Percentiles rank a stretch among this genome's conserved stretches.
Evolutionary conservation across 1,140 invertebrate species (phyloP).

Genomic region (Leptinotarsa undecemlineata): DNA sequence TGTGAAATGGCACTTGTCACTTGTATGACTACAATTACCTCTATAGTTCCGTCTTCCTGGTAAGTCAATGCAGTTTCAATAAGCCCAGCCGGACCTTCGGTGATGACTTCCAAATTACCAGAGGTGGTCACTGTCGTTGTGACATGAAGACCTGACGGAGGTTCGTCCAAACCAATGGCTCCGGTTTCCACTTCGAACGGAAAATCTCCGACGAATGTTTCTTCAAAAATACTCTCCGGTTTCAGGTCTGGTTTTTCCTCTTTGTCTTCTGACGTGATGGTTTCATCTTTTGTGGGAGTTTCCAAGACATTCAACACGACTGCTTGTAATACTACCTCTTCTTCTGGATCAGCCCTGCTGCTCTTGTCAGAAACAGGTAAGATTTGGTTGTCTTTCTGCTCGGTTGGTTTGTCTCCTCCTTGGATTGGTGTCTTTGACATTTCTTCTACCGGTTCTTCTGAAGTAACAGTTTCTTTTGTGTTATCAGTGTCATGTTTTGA

Average conservation of each 20-base stretch:
- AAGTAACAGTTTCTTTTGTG: too few species aligned
- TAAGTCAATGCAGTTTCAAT: constrained; percentile 44
- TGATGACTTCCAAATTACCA: constrained; percentile 48
- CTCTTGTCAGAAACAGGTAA: too few species aligned
- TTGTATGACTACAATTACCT: constrained; percentile 28
- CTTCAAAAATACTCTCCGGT: constrained; percentile 2
- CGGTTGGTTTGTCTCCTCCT: too few species aligned
- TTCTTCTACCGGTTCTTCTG: too few species aligned
- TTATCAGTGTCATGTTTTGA: too few species aligned
- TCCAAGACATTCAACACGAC: background rate
- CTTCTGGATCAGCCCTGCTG: background rate
- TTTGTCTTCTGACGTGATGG: background rate
- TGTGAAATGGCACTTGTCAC: background rate
- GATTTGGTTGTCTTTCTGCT: too few species aligned
- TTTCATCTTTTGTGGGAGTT: background rate
- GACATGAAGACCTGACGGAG: constrained; percentile 37
- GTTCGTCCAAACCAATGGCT: constrained; percentile 32
- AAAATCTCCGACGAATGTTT: constrained; percentile 25
- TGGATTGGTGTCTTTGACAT: too few species aligned
- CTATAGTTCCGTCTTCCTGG: constrained; percentile 45
- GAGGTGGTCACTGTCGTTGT: constrained; percentile 44
- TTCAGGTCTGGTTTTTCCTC: background rate
- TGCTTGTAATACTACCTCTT: background rate
- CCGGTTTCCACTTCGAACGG: constrained; percentile 35
- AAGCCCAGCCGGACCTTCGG: constrained; percentile 45